A percentile compares a stretch with the other conserved stretches of the same genome.
phyloP scores from a whole-genome alignment of 2,113 vertebrate genomes.

The Hypanus sabinus region DNA sequence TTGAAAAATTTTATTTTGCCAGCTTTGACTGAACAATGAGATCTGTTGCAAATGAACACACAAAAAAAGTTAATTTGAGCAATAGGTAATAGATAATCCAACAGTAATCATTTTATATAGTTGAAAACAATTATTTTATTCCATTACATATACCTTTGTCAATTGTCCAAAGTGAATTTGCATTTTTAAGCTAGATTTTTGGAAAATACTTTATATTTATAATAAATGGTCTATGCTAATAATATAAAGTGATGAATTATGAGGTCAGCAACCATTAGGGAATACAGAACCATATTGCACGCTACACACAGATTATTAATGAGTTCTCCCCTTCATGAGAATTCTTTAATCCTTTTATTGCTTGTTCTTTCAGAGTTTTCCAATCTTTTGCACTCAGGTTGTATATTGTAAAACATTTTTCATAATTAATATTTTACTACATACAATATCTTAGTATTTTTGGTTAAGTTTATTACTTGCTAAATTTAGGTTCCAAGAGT shows the following conservation, averaged over 20 bases:
- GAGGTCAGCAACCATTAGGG: not conserved
- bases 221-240: not conserved
- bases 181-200: not conserved
- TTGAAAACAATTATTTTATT: constrained; percentile 16
- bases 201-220: not conserved
- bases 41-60: not conserved
- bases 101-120: constrained; percentile 4
- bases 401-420: not conserved
- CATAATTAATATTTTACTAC: not conserved
- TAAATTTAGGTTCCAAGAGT: not conserved
- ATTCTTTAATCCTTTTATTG: not conserved
- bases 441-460: not conserved
- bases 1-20: not conserved
- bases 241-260: not conserved
- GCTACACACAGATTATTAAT: not conserved
- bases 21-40: not conserved
- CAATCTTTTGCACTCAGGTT: not conserved
- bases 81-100: not conserved
- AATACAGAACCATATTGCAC: not conserved
- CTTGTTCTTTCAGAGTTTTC: not conserved
- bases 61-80: not conserved
- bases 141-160: not conserved
- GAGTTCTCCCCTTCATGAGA: not conserved
- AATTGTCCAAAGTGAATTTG: not conserved
- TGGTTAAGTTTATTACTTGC: not conserved